phyloP scores from a whole-genome alignment of 2,888 invertebrate genomes.

The Steinernema hermaphroditum region DNA sequence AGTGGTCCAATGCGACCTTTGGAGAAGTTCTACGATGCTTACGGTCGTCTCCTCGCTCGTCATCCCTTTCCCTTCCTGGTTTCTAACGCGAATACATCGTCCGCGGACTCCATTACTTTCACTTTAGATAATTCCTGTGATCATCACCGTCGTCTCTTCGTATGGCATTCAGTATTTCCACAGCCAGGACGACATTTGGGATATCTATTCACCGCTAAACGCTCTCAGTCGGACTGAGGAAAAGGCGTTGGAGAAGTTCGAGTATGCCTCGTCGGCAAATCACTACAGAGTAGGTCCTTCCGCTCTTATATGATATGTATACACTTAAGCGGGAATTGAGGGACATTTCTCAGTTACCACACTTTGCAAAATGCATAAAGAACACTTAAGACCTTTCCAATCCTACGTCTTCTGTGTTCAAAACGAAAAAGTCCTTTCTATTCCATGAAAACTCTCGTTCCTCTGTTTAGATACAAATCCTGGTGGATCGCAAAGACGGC shows the following conservation, averaged over 20 bases:
- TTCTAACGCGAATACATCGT: slow-evolving; percentile 33
- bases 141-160: slow-evolving; percentile 57
- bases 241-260: slow-evolving; percentile 55
- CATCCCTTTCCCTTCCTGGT: slow-evolving; percentile 63
- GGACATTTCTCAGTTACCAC: no score
- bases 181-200: slow-evolving; percentile 64
- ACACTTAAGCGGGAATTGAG: no score
- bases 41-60: slow-evolving; percentile 56
- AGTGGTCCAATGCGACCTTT: slow-evolving; percentile 52
- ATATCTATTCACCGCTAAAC: slow-evolving; percentile 63
- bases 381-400: no score
- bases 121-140: slow-evolving; percentile 54
- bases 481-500: slow-evolving; percentile 59
- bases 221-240: slow-evolving; percentile 59
- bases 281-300: slow-evolving; percentile 57
- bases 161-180: slow-evolving; percentile 59
- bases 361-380: no score
- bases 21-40: slow-evolving; percentile 56
- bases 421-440: no score
- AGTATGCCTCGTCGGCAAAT: slow-evolving; percentile 58
- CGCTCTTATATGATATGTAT: no score
- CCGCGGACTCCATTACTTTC: neutral
- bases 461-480: slow-evolving; percentile 59
- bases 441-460: neutral
- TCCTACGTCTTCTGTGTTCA: no score